These are phyloP conservation scores for Cylindroiulus punctatus DNA, from an alignment of 2,888 invertebrate genomes.

Conservation along the genomic window DNA sequence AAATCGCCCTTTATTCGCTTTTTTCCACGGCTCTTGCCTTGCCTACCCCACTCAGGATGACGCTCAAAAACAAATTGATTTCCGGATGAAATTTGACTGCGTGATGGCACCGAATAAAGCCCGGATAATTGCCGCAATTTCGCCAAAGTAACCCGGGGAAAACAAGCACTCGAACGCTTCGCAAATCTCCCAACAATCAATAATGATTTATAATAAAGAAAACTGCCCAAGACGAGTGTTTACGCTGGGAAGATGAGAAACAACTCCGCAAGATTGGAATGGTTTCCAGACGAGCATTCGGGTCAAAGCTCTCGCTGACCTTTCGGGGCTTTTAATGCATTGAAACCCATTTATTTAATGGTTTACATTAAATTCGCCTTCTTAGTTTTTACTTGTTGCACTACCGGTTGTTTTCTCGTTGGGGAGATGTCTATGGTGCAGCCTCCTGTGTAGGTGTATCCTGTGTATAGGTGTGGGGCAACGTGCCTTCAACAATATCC, in stretches of 20 bases:
- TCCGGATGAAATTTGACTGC: constrained; percentile 10
- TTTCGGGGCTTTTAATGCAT: too few species aligned
- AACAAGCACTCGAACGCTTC: background rate
- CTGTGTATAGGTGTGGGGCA: too few species aligned
- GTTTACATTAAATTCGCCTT: too few species aligned
- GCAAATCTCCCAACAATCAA: constrained; percentile 18
- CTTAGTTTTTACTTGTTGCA: too few species aligned
- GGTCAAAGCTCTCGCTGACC: too few species aligned
- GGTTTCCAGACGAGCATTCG: background rate
- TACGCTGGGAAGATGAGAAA: background rate
- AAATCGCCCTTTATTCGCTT: background rate
- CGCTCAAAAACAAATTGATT: constrained; percentile 10
- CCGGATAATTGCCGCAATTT: background rate
- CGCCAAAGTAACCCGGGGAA: background rate
- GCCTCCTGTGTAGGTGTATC: too few species aligned
- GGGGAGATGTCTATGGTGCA: too few species aligned
- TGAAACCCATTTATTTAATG: too few species aligned
- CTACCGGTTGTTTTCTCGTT: too few species aligned
- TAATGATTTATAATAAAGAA: constrained; percentile 18
- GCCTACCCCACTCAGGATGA: constrained; percentile 4
- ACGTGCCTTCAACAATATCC: too few species aligned
- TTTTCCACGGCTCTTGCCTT: background rate
- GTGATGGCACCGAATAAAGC: background rate
- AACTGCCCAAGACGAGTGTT: constrained; percentile 4
- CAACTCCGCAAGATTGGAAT: background rate